Evolutionary conservation across 2,888 invertebrate genomes (phyloP), one percentile per base, ranked within the genome.

Genomic region (Frankliniella fusca): DNA sequence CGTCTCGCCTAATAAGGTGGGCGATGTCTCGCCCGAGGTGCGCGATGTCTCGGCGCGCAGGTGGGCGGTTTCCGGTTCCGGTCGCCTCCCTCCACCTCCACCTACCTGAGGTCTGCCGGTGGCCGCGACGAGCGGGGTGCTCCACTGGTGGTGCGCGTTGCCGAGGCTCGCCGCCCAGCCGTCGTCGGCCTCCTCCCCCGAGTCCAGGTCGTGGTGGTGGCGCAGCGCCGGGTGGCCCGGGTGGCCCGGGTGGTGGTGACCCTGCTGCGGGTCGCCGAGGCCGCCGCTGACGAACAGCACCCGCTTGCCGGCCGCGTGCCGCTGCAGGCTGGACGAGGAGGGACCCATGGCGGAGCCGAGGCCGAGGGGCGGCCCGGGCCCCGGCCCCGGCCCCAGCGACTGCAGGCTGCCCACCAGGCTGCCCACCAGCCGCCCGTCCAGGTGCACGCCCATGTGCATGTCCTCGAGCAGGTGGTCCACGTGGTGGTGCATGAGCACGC

Each of bases 351-450:
- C 70, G 70, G 12, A 12, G 7, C 70, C 70, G 27, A 27, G 70
- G 70, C 70, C 70, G 27, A 12, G 27, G 70, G 23, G 27, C 70
- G 20, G n/a, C 70, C 61, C 61, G 23, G 70, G 27, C 23, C 23
- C 70, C 70, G 70, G 70, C 9, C 8, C 23, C 70, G 70, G 20
- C 54, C 15, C 23, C 70, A 76, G 70, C 70, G 70, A 76, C 70
- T 76, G 70, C 70, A 76, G 27, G 70, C 70, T 76, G 27, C 70
- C 70, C 70, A 76, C 70, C 70, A 76, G 70, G 70, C 70, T 76
- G 70, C 70, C 70, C 70, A 76, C 70, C 70, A 76, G n/a, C 23
- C 70, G 70, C 11, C 70, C 70, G 23, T 27, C 70, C 70, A 76
- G 70, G 70, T 76, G 70, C 70, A 76, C 70, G 70, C 27, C 70